Percentiles rank a stretch among this genome's conserved stretches.
These are phyloP conservation scores for Chrysocyon brachyurus DNA, from an alignment of 2,797 vertebrate species.

Conservation along the genomic window DNA sequence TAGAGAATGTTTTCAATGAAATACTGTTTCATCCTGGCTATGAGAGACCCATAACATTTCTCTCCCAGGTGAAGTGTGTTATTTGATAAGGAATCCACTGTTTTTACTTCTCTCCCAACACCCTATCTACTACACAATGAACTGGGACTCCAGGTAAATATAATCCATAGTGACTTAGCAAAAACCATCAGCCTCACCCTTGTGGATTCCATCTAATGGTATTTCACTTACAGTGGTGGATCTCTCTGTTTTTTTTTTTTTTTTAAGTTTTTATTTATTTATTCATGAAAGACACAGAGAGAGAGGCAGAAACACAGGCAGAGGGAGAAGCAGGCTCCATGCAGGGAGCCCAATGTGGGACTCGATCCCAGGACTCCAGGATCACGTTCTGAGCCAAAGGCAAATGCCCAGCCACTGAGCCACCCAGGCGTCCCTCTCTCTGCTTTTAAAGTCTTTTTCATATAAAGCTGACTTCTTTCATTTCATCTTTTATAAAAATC, in stretches of 20 bases:
- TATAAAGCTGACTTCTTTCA: constrained; percentile 43
- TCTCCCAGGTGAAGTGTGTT: constrained; percentile 77
- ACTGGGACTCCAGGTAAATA: not conserved
- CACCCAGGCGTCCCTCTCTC: not conserved
- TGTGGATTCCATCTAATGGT: not conserved
- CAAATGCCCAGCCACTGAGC: too few relatives aligned
- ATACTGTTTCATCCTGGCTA: constrained; percentile 73
- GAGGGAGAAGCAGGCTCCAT: too few relatives aligned
- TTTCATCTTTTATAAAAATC: constrained; percentile 40
- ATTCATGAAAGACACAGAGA: too few relatives aligned
- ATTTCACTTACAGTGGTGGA: not conserved
- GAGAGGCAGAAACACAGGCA: too few relatives aligned
- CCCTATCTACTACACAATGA: constrained; percentile 43
- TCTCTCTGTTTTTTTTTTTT: too few relatives aligned
- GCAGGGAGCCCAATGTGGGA: too few relatives aligned
- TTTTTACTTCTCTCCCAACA: constrained; percentile 61
- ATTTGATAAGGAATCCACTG: constrained; percentile 77
- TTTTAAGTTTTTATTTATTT: too few relatives aligned
- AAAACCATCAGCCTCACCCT: not conserved
- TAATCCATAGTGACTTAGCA: constrained; percentile 24
- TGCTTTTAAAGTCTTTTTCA: constrained; percentile 35
- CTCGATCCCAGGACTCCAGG: too few relatives aligned
- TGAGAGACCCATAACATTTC: constrained; percentile 63
- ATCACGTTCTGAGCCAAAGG: too few relatives aligned
- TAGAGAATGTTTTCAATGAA: constrained; percentile 79